These are phyloP conservation scores for Pantherophis guttatus DNA, from an alignment of 2,113 vertebrate species.

Conservation along the genomic window DNA sequence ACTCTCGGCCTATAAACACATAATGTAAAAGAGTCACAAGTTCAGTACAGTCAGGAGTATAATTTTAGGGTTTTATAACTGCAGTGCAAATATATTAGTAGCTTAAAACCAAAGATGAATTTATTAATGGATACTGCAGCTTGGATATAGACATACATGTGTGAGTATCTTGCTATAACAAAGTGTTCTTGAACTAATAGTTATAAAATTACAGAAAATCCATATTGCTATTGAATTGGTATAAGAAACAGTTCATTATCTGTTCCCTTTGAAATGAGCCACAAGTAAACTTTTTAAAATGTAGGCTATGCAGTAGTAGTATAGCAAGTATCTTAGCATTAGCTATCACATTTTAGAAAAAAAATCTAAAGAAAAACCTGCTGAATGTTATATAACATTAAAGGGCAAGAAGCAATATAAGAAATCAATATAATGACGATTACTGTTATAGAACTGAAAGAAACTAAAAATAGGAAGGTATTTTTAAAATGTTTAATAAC, in stretches of 20 bases:
- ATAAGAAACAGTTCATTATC: background rate
- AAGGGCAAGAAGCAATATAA: background rate
- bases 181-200: background rate
- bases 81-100: background rate
- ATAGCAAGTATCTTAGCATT: background rate
- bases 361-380: background rate
- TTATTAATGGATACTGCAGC: background rate
- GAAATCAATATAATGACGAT: background rate
- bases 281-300: background rate
- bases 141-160: background rate
- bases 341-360: background rate
- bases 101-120: background rate
- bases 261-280: background rate
- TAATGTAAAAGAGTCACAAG: constrained; percentile 80
- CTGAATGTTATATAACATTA: background rate
- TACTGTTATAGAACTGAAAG: background rate
- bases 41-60: constrained; percentile 68
- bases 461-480: background rate
- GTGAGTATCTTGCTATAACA: background rate
- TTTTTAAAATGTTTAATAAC: background rate
- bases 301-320: background rate
- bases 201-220: background rate
- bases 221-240: background rate
- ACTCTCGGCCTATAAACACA: constrained; percentile 83
- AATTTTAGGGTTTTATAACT: constrained; percentile 20